These are phyloP conservation scores for Dynastes tityus DNA, from an alignment of 2,888 invertebrate genomes.

Conservation along the genomic window DNA sequence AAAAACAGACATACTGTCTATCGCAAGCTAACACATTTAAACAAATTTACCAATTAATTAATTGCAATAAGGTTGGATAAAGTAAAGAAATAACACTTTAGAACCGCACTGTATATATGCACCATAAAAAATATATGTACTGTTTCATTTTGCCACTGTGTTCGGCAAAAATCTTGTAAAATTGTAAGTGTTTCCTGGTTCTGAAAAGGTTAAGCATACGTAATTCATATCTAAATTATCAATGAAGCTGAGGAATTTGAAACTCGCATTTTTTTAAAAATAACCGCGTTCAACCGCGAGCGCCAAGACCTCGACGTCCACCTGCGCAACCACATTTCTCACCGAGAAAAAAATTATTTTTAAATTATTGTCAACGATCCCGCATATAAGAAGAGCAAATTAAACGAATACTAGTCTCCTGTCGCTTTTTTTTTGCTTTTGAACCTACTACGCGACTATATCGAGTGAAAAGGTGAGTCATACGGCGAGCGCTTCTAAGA, in stretches of 20 bases:
- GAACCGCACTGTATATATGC: too few species aligned
- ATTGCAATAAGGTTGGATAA: too few species aligned
- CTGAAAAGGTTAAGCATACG: background rate
- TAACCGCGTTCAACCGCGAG: conserved; percentile 10
- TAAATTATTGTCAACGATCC: background rate
- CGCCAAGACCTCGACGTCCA: background rate
- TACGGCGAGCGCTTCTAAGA: background rate
- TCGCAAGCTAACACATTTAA: too few species aligned
- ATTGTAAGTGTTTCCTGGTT: too few species aligned
- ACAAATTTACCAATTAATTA: too few species aligned
- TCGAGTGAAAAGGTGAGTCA: conserved; percentile 1
- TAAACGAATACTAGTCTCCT: background rate
- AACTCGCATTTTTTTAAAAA: conserved; percentile 4
- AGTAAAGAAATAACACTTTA: too few species aligned
- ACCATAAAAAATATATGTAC: too few species aligned
- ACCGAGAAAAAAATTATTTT: background rate
- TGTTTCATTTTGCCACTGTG: too few species aligned
- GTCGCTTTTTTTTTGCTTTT: background rate
- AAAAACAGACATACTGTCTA: too few species aligned
- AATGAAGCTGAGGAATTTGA: background rate
- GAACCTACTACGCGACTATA: background rate
- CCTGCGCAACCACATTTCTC: conserved; percentile 6
- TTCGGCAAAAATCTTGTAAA: too few species aligned
- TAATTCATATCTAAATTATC: conserved; percentile 4
- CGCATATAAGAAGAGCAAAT: background rate